Base-by-base conservation (phyloP, 1,140 invertebrate genomes). In the Anadara kagoshimensis region DNA sequence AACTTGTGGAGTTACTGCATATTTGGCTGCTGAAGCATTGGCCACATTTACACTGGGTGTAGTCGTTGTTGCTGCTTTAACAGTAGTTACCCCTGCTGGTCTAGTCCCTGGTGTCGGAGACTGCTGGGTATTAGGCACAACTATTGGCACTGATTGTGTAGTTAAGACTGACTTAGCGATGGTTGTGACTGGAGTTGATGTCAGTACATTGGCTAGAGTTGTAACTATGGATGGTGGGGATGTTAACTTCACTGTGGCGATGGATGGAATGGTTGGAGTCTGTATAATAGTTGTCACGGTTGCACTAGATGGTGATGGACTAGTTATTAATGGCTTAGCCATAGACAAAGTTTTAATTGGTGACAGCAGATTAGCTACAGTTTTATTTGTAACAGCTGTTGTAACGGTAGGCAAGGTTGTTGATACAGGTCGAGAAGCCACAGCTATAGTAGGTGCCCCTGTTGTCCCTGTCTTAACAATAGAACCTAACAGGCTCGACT, bases 1-100 rank as follows among this genome's bases (percentile, higher is more conserved):
- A 65, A 88, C 86, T 74, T 86, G 86, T 36, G 88, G 86, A 10
- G 87, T 89, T 22, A 89, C 84, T 61, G 85, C 83, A 79, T 85
- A 85, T 62, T 85, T 86, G n/a, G 80, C 58, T 49, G 79, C 57
- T 56, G 22, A 47, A 51, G 65, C 43, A 44, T 26, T 20, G 14
- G 62, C n/a, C 18, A 47, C 22, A 1, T 43, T 51, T 64, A 61
- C 7, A 41, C 53, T 24, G 43, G 65, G 67, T 83, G 85, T 57
- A 43, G 82, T 79, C 20, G 51, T 45, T 69, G 79, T 68, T 65
- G 84, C 59, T 24, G 84, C 75, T 36, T 75, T 81, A 85, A 58
- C 22, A 80, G 78, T 69, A 86, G 84, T 44, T 77, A 2, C 29
- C 7, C 2, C 29, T 36, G 29, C 2, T 36, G 53, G 14, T 4